Conservation (phyloP, 2,797 vertebrate genomes). For the Liasis olivaceus region DNA sequence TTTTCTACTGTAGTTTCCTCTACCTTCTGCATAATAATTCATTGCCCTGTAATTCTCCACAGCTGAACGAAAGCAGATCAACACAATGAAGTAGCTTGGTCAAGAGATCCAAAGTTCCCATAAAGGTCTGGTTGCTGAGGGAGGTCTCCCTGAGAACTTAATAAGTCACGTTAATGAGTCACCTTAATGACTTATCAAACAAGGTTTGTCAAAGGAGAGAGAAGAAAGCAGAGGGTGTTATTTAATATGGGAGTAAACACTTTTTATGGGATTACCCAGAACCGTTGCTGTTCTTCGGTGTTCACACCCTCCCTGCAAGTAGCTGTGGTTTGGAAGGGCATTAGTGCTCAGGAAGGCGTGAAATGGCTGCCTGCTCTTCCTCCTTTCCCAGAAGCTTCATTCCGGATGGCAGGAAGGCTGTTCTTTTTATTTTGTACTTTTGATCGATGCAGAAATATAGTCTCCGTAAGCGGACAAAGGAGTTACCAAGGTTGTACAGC, state of each 20-base stretch:
- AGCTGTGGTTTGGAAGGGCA: neutral
- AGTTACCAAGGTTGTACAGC: no score
- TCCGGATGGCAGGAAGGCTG: neutral
- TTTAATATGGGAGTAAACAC: conserved; percentile 41
- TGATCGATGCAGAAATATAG: neutral
- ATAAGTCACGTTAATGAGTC: neutral
- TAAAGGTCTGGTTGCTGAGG: neutral
- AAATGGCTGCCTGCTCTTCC: no score
- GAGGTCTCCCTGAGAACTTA: neutral
- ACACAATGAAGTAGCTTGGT: neutral
- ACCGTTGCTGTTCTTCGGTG: neutral
- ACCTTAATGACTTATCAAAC: neutral
- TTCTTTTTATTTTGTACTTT: neutral
- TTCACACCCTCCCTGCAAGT: neutral
- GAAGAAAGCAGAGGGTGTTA: conserved; percentile 5
- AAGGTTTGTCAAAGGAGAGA: neutral
- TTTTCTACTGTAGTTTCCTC: neutral
- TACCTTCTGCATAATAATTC: neutral
- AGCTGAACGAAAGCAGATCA: neutral
- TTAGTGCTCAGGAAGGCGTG: fast-evolving
- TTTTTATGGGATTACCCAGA: neutral
- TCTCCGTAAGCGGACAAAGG: neutral
- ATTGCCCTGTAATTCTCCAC: neutral
- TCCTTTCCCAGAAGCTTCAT: conserved; percentile 43
- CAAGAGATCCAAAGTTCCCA: neutral